A percentile compares a stretch with the other conserved stretches of the same genome.
phyloP scores from a whole-genome alignment of 2,113 vertebrate species.

The Indicator indicator region DNA sequence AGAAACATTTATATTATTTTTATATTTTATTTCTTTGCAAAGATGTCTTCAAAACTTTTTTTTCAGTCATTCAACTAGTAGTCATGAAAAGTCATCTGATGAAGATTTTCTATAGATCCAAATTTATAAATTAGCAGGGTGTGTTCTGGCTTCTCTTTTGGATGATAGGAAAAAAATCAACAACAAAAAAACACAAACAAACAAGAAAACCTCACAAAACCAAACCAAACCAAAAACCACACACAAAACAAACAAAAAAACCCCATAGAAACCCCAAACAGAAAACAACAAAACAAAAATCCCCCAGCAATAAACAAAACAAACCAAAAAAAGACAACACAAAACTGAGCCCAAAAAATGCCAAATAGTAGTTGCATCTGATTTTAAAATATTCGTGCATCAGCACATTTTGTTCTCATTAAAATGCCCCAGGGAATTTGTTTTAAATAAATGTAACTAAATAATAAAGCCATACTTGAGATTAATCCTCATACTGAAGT shows the following conservation, averaged over 20 bases:
- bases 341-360: neutral
- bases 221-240: no score
- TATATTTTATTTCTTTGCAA: neutral
- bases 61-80: neutral
- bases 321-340: no score
- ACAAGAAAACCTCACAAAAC: no score
- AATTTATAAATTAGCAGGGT: neutral
- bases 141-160: constrained; percentile 1
- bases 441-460: constrained; percentile 57
- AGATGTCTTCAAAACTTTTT: neutral
- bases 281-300: no score
- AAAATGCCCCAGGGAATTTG: neutral
- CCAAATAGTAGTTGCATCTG: constrained; percentile 38
- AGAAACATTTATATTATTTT: neutral
- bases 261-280: no score
- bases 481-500: constrained; percentile 42
- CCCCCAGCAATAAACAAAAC: no score
- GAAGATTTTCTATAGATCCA: neutral
- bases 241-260: no score
- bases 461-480: constrained; percentile 44
- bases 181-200: no score
- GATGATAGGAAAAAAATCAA: neutral
- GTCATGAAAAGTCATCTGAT: neutral
- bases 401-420: constrained; percentile 48
- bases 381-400: constrained; percentile 65